Evolutionary conservation across 2,113 vertebrate genomes (phyloP).

Genomic region (Elachura formosa): DNA sequence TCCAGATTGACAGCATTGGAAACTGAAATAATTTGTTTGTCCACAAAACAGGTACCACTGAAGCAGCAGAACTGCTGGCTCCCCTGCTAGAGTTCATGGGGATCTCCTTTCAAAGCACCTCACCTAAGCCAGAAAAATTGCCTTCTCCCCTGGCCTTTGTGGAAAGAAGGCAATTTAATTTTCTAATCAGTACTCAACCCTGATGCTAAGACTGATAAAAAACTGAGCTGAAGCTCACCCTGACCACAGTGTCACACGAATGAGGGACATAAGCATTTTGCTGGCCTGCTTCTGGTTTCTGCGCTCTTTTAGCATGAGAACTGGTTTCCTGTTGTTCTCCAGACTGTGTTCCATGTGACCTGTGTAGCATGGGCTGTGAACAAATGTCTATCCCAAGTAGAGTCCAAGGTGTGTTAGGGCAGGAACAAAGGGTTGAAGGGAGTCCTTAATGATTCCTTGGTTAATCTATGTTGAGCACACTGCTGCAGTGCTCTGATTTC

Average conservation of each 20-base stretch:
- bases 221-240: not conserved
- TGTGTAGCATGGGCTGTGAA: accelerated
- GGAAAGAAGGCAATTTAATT: not conserved
- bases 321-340: not conserved
- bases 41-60: not conserved
- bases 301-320: not conserved
- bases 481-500: not conserved
- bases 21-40: slow-evolving; percentile 21
- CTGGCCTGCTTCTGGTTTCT: not conserved
- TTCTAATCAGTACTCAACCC: not conserved
- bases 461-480: not conserved
- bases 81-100: not conserved
- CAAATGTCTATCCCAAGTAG: not conserved
- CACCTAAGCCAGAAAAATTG: not conserved
- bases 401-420: not conserved
- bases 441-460: not conserved
- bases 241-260: not conserved
- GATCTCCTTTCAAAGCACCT: not conserved
- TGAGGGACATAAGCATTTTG: not conserved
- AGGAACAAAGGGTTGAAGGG: not conserved
- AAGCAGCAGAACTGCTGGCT: not conserved
- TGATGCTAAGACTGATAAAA: not conserved
- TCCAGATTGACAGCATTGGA: not conserved
- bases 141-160: not conserved
- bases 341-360: not conserved